Evolutionary conservation across 2,797 vertebrate genomes (phyloP).

Genomic region (Neopelma chrysocephalum): DNA sequence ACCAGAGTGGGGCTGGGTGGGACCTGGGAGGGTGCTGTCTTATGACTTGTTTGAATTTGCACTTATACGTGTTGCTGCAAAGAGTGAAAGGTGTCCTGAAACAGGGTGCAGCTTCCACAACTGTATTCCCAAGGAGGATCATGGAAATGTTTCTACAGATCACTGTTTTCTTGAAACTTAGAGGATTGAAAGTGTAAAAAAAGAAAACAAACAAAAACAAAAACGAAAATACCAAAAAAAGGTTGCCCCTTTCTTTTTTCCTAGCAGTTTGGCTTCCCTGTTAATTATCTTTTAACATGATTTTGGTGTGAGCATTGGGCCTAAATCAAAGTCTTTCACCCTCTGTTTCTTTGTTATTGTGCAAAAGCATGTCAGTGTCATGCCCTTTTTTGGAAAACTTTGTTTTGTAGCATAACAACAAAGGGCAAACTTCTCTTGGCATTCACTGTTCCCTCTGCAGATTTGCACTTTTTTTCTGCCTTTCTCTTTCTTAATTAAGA

Average conservation of each 20-base stretch:
- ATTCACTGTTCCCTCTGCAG: background rate
- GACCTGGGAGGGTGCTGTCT: background rate
- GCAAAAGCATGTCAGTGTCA: background rate
- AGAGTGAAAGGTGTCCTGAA: background rate
- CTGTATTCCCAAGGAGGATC: background rate
- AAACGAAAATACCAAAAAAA: background rate
- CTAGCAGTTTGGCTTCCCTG: background rate
- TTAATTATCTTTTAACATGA: background rate
- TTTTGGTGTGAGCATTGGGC: background rate
- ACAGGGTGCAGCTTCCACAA: background rate
- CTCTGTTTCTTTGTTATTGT: background rate
- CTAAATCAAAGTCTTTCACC: background rate
- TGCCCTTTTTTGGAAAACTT: background rate
- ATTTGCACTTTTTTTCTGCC: background rate
- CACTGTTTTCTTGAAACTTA: background rate
- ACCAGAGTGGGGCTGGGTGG: slow-evolving; percentile 41
- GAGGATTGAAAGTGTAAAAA: background rate
- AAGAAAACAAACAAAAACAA: too few species aligned
- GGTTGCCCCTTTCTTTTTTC: background rate
- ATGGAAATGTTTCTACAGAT: background rate
- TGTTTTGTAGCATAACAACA: background rate
- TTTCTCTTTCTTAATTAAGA: background rate
- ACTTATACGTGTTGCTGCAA: background rate
- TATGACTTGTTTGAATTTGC: background rate
- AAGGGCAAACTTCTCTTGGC: background rate